Evolutionary conservation across 2,888 invertebrate species (phyloP).

Genomic region (Oligia fasciuncula): DNA sequence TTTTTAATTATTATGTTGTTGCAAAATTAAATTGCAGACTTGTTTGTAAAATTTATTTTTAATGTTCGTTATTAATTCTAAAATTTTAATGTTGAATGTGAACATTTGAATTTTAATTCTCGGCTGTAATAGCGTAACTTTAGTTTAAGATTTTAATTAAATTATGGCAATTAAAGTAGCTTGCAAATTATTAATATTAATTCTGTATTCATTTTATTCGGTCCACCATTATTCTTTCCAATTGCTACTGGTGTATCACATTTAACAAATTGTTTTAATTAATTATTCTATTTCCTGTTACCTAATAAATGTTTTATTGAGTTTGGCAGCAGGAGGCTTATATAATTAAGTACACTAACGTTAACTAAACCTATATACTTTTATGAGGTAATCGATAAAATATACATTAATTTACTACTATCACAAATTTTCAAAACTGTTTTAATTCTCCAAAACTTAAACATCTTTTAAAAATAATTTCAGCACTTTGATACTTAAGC

Average conservation of each 20-base stretch:
- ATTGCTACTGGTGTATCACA: background rate
- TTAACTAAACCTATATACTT: background rate
- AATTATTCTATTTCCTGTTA: background rate
- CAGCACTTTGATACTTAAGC: background rate
- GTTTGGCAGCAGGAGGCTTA: background rate
- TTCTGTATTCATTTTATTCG: background rate
- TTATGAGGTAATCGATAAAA: background rate
- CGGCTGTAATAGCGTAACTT: conserved; percentile 21
- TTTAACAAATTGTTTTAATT: background rate
- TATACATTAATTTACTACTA: background rate
- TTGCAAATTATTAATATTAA: background rate
- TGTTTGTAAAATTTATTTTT: conserved; percentile 36
- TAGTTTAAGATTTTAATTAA: conserved; percentile 31
- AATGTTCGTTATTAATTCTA: conserved; percentile 32
- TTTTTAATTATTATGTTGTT: conserved; percentile 54
- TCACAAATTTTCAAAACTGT: background rate
- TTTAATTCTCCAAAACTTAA: background rate
- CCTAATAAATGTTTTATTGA: background rate
- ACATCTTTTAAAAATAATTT: background rate
- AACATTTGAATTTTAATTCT: conserved; percentile 16
- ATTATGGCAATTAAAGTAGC: background rate
- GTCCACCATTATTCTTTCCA: background rate
- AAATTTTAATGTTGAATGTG: background rate
- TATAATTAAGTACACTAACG: background rate
- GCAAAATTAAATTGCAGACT: conserved; percentile 40